Base-by-base conservation (phyloP, 2,888 invertebrate species). In the Campopleginae sp. region DNA sequence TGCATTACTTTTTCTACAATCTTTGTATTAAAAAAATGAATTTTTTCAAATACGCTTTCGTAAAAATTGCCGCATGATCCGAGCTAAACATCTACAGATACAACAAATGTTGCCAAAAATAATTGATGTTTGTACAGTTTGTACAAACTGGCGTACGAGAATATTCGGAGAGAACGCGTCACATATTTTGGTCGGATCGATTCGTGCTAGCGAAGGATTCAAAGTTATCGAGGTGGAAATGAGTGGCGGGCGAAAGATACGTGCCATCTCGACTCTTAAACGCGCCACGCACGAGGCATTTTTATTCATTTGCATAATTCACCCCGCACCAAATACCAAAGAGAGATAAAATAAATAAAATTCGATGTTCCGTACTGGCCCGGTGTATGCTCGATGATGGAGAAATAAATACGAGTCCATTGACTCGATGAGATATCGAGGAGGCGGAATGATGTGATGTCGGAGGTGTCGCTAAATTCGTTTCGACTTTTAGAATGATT, bases 291-390 rank as follows among this genome's bases (percentile, higher is more conserved):
- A 61, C 72, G 68, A 74, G 48, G 48, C 23, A 38, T 19, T 38
- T 68, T 68, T 51, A 42, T 68, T 23, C 19, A 83, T 83, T 83
- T 78, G 82, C 78, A 78, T 83, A 78, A 83, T 83, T 74, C 72
- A 74, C 48, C 27, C 33, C 33, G 10, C 38, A 46, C 66, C 54
- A 82, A 77, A 70, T 70, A 58, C 27, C 46, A 61, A 46, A 46
- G 63, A 63, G 48, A 71, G 14, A 77, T 44, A 44, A 58, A 70
- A 31, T 0, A 31, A 61, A 82, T 72, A 61, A 78, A 82, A 78
- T 61, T 66, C 38, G 71, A 71, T 71, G 38, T 65, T 66, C 74
- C 33, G 68, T 75, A n/a, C n/a, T n/a, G 51, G 63, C 44, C 12
- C 27, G 12, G 74, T 5, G 63, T 48, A 74, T 68, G 82, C 70